Percentiles rank a stretch among this genome's conserved stretches.
Conservation (phyloP, 2,888 invertebrate genomes). For the Eurytoma adleriae region DNA sequence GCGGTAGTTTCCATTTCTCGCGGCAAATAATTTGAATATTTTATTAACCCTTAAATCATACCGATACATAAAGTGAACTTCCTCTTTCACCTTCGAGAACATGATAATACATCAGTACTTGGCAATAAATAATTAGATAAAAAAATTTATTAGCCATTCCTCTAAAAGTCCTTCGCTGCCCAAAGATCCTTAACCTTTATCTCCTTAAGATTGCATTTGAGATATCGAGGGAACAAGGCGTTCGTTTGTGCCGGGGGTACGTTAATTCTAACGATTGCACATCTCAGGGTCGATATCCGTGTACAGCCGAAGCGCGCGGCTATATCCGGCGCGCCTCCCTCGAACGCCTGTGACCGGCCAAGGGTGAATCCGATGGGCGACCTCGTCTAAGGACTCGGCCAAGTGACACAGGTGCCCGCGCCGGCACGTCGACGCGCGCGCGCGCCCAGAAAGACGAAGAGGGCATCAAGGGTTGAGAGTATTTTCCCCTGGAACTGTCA, state of each 20-base stretch:
- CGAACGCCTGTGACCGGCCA: neutral
- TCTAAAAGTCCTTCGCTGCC: too few relatives aligned
- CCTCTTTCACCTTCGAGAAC: too few relatives aligned
- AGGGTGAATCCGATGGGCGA: conserved; percentile 48
- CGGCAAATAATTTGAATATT: too few relatives aligned
- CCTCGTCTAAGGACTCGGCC: neutral
- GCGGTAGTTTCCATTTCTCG: too few relatives aligned
- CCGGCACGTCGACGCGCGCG: neutral
- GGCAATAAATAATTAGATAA: too few relatives aligned
- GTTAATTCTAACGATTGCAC: neutral
- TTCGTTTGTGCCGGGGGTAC: neutral
- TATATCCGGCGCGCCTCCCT: neutral
- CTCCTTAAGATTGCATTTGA: neutral
- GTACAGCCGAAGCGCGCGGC: neutral
- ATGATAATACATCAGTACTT: too few relatives aligned
- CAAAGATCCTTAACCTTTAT: too few relatives aligned
- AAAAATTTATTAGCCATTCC: too few relatives aligned
- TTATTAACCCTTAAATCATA: too few relatives aligned
- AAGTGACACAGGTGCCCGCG: neutral
- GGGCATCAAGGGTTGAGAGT: conserved; percentile 25
- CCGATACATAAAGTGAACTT: too few relatives aligned
- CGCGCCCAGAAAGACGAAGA: conserved; percentile 4
- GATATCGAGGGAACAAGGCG: neutral
- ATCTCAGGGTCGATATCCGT: neutral
- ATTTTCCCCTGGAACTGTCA: conserved; percentile 30